Base-by-base conservation (phyloP, 1,140 invertebrate genomes). In the Cepaea nemoralis region DNA sequence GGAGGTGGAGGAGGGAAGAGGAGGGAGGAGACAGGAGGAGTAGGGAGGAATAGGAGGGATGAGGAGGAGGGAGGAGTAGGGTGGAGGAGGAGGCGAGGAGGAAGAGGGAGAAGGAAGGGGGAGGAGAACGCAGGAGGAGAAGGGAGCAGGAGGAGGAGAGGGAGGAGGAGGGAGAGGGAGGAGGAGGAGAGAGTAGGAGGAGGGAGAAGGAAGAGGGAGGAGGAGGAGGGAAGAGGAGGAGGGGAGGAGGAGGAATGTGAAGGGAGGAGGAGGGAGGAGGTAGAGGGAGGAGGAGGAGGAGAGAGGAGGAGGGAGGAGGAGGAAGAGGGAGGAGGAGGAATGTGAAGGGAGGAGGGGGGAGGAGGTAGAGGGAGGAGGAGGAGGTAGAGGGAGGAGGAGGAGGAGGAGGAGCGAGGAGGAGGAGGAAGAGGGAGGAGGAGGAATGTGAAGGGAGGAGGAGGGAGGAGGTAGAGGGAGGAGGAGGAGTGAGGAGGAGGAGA, bases 71-170 rank as follows among this genome's bases (percentile, higher is more conserved):
- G n/a, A n/a, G n/a, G n/a, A n/a, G n/a, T n/a, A n/a, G n/a, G n/a
- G n/a, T n/a, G n/a, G n/a, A n/a, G n/a, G n/a, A n/a, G n/a, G n/a
- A n/a, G n/a, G n/a, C n/a, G n/a, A n/a, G n/a, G n/a, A n/a, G n/a
- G n/a, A n/a, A n/a, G n/a, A n/a, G n/a, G 6, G 59, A 27, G 10
- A 66, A 66, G 8, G 24, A 12, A n/a, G 8, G 59, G 6, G 24
- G n/a, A n/a, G n/a, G 59, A 33, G 31, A 33, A 66, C 10, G 59
- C 10, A 66, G n/a, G 24, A 66, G 59, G 24, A n/a, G n/a, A n/a
- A 66, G 24, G n/a, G 59, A 66, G 59, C 10, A n/a, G n/a, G 59
- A 66, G 59, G n/a, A n/a, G n/a, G 24, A 66, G 59, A 66, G 59
- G 24, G 59, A 33, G 59, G 24, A 24, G 24, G 59, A 66, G 24